Evolutionary conservation across 1,140 invertebrate species (phyloP).

Genomic region (Acyrthosiphon pisum): DNA sequence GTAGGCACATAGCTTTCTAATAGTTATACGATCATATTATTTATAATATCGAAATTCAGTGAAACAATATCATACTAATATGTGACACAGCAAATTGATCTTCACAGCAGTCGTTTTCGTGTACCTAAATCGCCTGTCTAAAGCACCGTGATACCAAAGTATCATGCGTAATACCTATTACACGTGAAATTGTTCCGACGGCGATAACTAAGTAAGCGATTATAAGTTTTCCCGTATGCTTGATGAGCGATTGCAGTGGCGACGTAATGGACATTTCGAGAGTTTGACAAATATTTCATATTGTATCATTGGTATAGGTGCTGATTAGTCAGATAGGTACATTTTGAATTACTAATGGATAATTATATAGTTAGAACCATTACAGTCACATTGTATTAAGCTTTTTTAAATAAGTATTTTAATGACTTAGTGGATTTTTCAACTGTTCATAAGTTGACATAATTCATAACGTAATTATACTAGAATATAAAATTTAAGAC

Average conservation of each 20-base stretch:
- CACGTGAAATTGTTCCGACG: neutral
- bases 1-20: too few species aligned
- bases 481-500: too few species aligned
- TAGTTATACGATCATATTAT: too few species aligned
- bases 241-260: neutral
- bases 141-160: neutral
- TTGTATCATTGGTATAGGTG: too few species aligned
- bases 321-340: neutral
- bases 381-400: neutral
- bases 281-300: neutral
- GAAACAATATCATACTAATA: neutral
- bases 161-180: neutral
- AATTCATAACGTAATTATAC: too few species aligned
- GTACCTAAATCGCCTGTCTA: neutral
- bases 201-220: too few species aligned
- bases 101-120: too few species aligned
- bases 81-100: neutral
- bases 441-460: too few species aligned
- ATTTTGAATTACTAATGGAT: neutral
- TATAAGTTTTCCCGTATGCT: too few species aligned
- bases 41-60: too few species aligned
- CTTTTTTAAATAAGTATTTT: neutral
- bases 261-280: neutral
- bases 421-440: neutral
- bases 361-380: neutral